phyloP scores from a whole-genome alignment of 2,113 vertebrate genomes.

The Procavia capensis region DNA sequence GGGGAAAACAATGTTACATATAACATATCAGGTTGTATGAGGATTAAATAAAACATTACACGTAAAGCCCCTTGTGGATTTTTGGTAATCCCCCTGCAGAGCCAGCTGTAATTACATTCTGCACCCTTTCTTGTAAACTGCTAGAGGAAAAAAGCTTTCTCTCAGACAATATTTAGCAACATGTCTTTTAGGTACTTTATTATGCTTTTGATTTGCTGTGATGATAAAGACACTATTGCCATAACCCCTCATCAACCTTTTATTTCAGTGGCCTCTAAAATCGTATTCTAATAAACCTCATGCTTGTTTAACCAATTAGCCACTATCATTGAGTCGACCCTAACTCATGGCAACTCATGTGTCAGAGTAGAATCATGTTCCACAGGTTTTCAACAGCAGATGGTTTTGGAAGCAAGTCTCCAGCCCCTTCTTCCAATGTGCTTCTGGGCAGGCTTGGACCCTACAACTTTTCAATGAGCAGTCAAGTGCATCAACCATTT shows the following conservation, averaged over 20 bases:
- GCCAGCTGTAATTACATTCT: background rate
- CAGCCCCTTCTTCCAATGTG: background rate
- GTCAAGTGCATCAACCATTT: background rate
- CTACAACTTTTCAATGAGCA: background rate
- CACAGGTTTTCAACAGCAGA: background rate
- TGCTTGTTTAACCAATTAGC: background rate
- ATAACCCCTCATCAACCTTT: background rate
- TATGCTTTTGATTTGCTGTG: background rate
- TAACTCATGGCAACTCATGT: background rate
- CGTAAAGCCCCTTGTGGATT: background rate
- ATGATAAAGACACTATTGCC: background rate
- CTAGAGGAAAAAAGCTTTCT: background rate
- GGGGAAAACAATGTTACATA: background rate
- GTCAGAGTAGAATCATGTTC: background rate
- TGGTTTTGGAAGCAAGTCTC: background rate
- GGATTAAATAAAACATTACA: background rate
- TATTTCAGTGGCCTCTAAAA: constrained; percentile 15
- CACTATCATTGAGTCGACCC: background rate
- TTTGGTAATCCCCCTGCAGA: background rate
- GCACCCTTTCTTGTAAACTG: background rate
- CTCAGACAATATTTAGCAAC: background rate
- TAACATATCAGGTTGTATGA: background rate
- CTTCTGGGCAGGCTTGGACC: background rate
- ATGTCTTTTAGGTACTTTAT: background rate
- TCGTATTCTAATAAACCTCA: background rate